These are phyloP conservation scores for Pseudachorutes palmiensis DNA, from an alignment of 1,140 invertebrate genomes.

Conservation along the genomic window DNA sequence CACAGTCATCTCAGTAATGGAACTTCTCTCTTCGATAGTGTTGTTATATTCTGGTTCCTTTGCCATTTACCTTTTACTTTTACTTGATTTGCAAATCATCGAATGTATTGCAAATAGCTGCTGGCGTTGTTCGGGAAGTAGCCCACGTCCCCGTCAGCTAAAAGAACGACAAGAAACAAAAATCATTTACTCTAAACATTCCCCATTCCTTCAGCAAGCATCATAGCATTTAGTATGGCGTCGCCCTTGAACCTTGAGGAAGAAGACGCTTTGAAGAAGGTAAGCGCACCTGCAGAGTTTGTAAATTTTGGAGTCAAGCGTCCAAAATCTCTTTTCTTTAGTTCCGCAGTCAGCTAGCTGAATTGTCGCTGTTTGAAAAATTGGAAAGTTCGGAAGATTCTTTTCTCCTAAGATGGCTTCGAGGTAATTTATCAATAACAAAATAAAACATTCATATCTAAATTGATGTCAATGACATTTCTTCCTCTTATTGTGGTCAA, in stretches of 20 bases:
- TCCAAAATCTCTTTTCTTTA: too few species aligned
- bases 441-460: not conserved
- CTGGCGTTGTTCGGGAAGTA: not conserved
- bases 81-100: not conserved
- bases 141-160: not conserved
- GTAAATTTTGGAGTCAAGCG: not conserved
- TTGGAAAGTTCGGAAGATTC: not conserved
- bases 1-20: too few species aligned
- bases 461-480: not conserved
- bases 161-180: not conserved
- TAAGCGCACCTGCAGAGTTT: not conserved
- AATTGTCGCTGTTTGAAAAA: not conserved
- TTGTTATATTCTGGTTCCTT: not conserved
- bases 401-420: conserved; percentile 2
- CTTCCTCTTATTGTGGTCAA: not conserved
- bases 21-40: not conserved
- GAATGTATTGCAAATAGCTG: not conserved
- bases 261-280: not conserved
- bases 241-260: not conserved
- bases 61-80: not conserved
- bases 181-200: not conserved
- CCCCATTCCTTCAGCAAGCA: not conserved
- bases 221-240: not conserved
- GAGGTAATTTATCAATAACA: not conserved
- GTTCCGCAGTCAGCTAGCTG: not conserved